Base-by-base conservation (phyloP, 2,113 vertebrate genomes). In the Ginglymostoma cirratum region DNA sequence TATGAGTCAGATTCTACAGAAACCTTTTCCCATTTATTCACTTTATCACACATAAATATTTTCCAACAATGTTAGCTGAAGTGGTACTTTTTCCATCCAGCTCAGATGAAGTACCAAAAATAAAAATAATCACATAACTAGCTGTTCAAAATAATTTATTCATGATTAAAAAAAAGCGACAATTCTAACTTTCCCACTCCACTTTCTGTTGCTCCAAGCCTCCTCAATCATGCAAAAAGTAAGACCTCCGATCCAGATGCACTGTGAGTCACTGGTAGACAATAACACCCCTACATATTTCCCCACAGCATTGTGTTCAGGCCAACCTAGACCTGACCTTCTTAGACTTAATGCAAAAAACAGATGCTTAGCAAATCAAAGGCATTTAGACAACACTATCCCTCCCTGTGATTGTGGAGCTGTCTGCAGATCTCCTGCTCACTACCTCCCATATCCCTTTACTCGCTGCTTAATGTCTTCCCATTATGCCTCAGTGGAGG, bases 291-390 rank as follows among this genome's bases (percentile, higher is more conserved):
- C 1, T 3, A 89, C 48, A 38, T 19, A 38, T 19, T 14, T 24
- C 48, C 23, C 45, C 52, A 23, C 8, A 52, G 1, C 3, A 87
- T 87, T 52, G 2, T 8, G 12, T 4, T 90, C 55, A 61, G 52
- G 14, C 15, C 87, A 61, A 61, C 30, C 65, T 61, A 92, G 55
- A 17, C 80, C 70, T 72, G 24, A 72, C 70, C 38, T 83, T 83
- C 27, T 89, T 30, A 34, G 48, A 10, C 86, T 52, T 61, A 89
- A 65, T 92, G 87, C 30, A 24, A 92, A 65, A 65, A 92, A 61
- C 52, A 92, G 87, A n/a, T 90, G 55, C 52, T 92, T 5, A 61
- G 87, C 55, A 90, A 92, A 92, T 92, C 52, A 92, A 65, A 61
- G 34, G 10, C 30, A 34, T 65, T 65, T 34, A 65, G 55, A 15